Base-by-base conservation (phyloP, 2,113 vertebrate species). In the Chlamydotis undulata region DNA sequence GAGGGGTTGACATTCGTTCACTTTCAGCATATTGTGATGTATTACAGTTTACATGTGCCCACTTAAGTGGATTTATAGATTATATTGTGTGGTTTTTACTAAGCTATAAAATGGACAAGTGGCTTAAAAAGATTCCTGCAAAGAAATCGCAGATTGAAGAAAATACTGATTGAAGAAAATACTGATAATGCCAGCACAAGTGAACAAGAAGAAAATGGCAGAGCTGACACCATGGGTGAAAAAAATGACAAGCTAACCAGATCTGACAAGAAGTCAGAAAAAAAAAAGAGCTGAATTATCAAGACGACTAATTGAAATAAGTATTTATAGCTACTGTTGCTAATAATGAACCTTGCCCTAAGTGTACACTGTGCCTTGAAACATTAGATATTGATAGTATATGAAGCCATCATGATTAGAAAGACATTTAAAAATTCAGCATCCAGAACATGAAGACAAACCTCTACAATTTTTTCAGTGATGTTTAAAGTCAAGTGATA, bases 61-160 rank as follows among this genome's bases (percentile, higher is more conserved):
- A 55, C 10, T 81, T 81, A 87, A 83, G 56, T 93, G 74, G 50
- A 90, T 84, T 82, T 94, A n/a, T 70, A 41, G 77, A 77, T 89
- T 74, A 24, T 45, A 49, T 61, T 67, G 26, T 47, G 33, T 78
- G 31, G 9, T 47, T 93, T 90, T 84, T 59, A 78, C 41, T 90
- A 57, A 81, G 77, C 25, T 59, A 57, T 19, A 61, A 43, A 84
- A 67, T 41, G 26, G 47, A 49, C 12, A 63, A 87, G 41, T 28
- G 19, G 33, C 41, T 91, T 94, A 71, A 82, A 73, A 74, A 65
- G 60, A 57, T 70, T 92, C 12, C 69, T 78, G 24, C 52, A 70
- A 59, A 75, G 60, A 43, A 84, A 84, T 5, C 7, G 7, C 29
- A 78, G 52, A 50, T 75, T 70, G 60, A 75, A 87, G 50, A 61